phyloP scores from a whole-genome alignment of 2,113 vertebrate genomes.

The Hippocampus zosterae region DNA sequence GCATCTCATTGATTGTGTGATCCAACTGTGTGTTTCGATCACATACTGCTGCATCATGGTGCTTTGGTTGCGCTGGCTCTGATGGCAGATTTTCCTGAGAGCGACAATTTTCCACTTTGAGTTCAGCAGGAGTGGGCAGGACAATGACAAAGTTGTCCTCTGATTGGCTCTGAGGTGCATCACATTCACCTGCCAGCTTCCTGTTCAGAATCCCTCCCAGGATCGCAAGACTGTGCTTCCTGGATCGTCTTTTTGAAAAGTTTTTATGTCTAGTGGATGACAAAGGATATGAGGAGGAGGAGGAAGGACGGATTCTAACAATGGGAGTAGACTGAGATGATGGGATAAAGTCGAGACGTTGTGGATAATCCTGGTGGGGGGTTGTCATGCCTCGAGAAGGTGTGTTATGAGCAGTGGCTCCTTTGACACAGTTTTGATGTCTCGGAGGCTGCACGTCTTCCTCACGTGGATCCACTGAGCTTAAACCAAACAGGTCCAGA shows the following conservation, averaged over 20 bases:
- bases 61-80: background rate
- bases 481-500: slow-evolving; percentile 55
- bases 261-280: slow-evolving; percentile 3
- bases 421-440: too few species aligned
- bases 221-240: slow-evolving; percentile 8
- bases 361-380: background rate
- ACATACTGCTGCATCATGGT: background rate
- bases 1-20: background rate
- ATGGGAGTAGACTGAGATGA: slow-evolving; percentile 61
- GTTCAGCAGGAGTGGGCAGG: slow-evolving; percentile 35
- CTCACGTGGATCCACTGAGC: slow-evolving; percentile 10
- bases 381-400: background rate
- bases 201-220: background rate
- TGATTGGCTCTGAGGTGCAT: slow-evolving; percentile 6
- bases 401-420: background rate
- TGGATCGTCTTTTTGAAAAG: slow-evolving; percentile 21
- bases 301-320: slow-evolving; percentile 9
- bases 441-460: background rate
- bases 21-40: background rate
- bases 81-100: background rate
- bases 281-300: background rate
- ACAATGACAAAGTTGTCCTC: slow-evolving; percentile 19
- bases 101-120: background rate
- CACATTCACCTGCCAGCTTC: background rate
- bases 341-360: slow-evolving; percentile 49